Percentiles rank a stretch among this genome's conserved stretches.
phyloP scores from a whole-genome alignment of 2,797 vertebrate genomes.

The Macropodus opercularis region DNA sequence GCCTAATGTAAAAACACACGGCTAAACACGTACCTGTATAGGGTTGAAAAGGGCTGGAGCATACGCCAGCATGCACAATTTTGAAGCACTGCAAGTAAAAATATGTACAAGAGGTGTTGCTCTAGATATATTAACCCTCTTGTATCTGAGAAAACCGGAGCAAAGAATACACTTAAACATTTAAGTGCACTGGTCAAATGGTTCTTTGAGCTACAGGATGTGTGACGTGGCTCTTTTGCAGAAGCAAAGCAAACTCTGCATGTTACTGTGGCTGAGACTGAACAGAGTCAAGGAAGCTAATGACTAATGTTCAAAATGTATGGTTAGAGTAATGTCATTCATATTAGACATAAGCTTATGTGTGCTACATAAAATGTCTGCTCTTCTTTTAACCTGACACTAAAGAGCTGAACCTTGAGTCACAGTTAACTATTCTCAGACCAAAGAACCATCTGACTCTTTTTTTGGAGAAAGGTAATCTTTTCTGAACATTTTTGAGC shows the following conservation, averaged over 20 bases:
- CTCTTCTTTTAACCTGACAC: neutral
- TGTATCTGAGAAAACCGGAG: constrained; percentile 19
- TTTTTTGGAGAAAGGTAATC: neutral
- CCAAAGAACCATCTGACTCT: constrained; percentile 1
- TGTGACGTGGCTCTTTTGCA: constrained; percentile 17
- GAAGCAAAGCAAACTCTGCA: constrained; percentile 14
- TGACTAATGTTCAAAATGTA: neutral
- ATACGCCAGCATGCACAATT: constrained; percentile 42
- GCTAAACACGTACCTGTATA: constrained; percentile 29
- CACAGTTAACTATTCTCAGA: constrained; percentile 4
- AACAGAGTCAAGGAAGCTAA: neutral
- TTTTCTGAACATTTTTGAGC: neutral
- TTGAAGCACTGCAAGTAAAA: constrained; percentile 41
- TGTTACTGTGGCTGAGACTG: neutral
- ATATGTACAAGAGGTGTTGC: constrained; percentile 24
- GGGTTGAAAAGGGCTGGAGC: constrained; percentile 24
- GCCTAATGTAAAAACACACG: constrained; percentile 30
- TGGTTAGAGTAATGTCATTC: neutral
- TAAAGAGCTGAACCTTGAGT: constrained; percentile 18
- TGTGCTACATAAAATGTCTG: neutral
- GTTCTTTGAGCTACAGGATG: constrained; percentile 8
- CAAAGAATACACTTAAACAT: constrained; percentile 26
- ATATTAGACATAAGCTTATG: neutral
- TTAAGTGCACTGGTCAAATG: neutral
- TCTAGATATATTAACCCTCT: constrained; percentile 1